phyloP scores from a whole-genome alignment of 2,888 invertebrate genomes.

The Troilus luridus region DNA sequence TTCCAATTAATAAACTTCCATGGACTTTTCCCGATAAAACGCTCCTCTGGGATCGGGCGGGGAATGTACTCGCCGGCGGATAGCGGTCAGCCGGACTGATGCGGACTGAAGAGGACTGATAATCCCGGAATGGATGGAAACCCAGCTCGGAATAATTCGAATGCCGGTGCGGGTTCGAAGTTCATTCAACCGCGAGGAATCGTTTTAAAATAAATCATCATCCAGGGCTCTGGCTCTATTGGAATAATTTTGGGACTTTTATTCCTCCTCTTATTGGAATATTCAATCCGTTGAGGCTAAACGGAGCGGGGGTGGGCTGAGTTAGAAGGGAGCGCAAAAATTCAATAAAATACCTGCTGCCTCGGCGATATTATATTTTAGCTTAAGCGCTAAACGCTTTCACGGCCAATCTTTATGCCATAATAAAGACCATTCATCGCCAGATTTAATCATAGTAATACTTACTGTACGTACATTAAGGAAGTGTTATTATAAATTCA shows the following conservation, averaged over 20 bases:
- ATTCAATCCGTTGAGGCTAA: conserved; percentile 22
- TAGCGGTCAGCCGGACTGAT: not conserved
- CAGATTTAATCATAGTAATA: not conserved
- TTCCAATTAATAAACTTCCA: conserved; percentile 15
- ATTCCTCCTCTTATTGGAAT: conserved; percentile 9
- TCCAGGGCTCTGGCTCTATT: conserved; percentile 11
- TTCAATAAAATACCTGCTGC: conserved; percentile 22
- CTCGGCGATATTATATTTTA: conserved; percentile 29
- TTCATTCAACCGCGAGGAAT: conserved; percentile 2
- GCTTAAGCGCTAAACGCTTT: conserved; percentile 5
- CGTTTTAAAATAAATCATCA: conserved; percentile 18
- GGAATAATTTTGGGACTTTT: conserved; percentile 40
- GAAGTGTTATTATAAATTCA: too few relatives aligned
- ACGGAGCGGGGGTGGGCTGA: not conserved
- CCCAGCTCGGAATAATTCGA: not conserved
- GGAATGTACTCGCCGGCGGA: not conserved
- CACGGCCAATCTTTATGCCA: not conserved
- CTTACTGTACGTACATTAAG: not conserved
- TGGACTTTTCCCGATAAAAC: not conserved
- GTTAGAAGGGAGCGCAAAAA: not conserved
- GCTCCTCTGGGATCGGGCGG: not conserved
- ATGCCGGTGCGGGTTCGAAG: not conserved
- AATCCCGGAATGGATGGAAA: not conserved
- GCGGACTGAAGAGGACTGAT: not conserved
- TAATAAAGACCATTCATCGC: not conserved